Evolutionary conservation across 2,113 vertebrate genomes (phyloP).

Genomic region (pig (Sus scrofa)): T2T-Sscrofa CM000817.6:131921501-131922000

Average conservation of each 20-base stretch:
- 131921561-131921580: not conserved
- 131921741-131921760: not conserved
- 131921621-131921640: too few species aligned
- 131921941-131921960: too few species aligned
- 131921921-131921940: too few species aligned
- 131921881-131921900: too few species aligned
- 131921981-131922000: too few species aligned
- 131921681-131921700: not conserved
- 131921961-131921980: too few species aligned
- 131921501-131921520: too few species aligned
- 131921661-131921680: not conserved
- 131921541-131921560: not conserved
- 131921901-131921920: too few species aligned
- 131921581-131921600: not conserved
- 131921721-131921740: not conserved
- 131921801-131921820: too few species aligned
- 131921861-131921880: too few species aligned
- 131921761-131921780: not conserved
- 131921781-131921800: not conserved
- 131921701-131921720: not conserved
- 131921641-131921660: accelerated
- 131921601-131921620: not conserved
- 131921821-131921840: accelerated
- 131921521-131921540: not conserved
- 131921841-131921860: not conserved